These are phyloP conservation scores for Cryptoblepharus egeriae DNA, from an alignment of 2,797 vertebrate species.

Conservation along the genomic window DNA sequence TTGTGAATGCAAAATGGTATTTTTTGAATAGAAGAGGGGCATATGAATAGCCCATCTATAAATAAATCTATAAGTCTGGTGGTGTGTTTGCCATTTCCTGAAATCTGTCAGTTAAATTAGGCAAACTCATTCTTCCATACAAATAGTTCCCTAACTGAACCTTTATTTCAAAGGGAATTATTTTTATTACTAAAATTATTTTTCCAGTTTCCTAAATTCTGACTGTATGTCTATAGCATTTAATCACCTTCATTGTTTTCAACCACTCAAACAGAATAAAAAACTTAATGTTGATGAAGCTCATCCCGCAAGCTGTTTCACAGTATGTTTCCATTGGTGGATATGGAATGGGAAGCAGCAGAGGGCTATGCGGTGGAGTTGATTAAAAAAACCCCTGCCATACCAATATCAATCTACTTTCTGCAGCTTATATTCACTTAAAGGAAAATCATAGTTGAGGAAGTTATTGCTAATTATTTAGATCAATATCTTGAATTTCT, in stretches of 20 bases:
- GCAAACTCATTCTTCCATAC: conserved; percentile 43
- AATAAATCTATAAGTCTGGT: neutral
- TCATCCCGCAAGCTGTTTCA: conserved; percentile 78
- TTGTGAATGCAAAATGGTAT: neutral
- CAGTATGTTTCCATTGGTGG: conserved; percentile 77
- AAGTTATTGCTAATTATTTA: conserved; percentile 38
- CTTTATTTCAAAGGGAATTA: conserved; percentile 46
- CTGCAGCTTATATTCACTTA: conserved; percentile 34
- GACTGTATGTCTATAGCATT: conserved; percentile 74
- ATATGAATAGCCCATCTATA: neutral
- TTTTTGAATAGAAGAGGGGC: neutral
- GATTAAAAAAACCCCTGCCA: conserved; percentile 29
- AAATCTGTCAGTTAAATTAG: neutral
- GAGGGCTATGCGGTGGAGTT: conserved; percentile 64
- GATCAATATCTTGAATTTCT: conserved; percentile 26
- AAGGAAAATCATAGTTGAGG: conserved; percentile 28
- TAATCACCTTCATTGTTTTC: conserved; percentile 80
- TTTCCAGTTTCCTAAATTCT: conserved; percentile 68
- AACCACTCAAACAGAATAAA: conserved; percentile 80
- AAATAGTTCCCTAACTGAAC: conserved; percentile 58
- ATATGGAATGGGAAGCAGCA: conserved; percentile 59
- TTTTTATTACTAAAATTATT: conserved; percentile 39
- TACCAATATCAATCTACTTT: conserved; percentile 48
- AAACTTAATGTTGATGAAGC: conserved; percentile 78
- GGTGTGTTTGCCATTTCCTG: neutral